Base-by-base conservation (phyloP, 2,113 vertebrate species). In the Lampris incognitus region DNA sequence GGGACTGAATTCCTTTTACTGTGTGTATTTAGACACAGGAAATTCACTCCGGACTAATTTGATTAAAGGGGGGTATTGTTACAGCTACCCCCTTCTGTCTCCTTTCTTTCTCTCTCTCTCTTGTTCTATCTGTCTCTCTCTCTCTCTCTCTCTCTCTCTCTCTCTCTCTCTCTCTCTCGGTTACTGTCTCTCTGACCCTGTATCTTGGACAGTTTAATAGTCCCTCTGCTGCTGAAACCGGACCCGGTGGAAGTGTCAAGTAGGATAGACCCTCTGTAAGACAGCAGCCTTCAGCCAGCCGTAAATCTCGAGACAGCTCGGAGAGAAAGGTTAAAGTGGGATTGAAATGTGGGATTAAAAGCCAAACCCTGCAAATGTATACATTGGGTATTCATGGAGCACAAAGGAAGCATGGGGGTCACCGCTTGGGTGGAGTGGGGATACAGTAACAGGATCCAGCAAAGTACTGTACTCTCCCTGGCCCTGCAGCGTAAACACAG, bases 241-340 rank as follows among this genome's bases (percentile, higher is more conserved):
- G 95, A 98, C 94, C 95, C 92, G 85, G 92, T 93, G 93, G 93
- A 95, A 95, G 95, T 60, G 79, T 93, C 93, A 93, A 92, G 91
- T 90, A 94, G 68, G 82, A 88, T 74, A 79, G 82, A 79, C 94
- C 90, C 95, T 93, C 94, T 84, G 83, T 92, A 93, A 93, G 93
- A 91, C 91, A 87, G 92, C 91, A 87, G 92, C 90, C 91, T 95
- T 95, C 93, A 94, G 90, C 93, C 94, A 79, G 91, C 94, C 94
- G 94, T 96, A 95, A 96, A 96, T 96, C 95, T 96, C 85, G 24
- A 94, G 94, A 94, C 76, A 91, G 92, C 91, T 93, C 89, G 92
- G 92, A 92, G 94, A 91, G 61, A 92, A 94, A 91, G 92, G 93
- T 95, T 95, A 95, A 95, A 90, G 77, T 55, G 67, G 60, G 54